Conservation (phyloP, 2,113 vertebrate genomes). For the Takifugu flavidus region DNA sequence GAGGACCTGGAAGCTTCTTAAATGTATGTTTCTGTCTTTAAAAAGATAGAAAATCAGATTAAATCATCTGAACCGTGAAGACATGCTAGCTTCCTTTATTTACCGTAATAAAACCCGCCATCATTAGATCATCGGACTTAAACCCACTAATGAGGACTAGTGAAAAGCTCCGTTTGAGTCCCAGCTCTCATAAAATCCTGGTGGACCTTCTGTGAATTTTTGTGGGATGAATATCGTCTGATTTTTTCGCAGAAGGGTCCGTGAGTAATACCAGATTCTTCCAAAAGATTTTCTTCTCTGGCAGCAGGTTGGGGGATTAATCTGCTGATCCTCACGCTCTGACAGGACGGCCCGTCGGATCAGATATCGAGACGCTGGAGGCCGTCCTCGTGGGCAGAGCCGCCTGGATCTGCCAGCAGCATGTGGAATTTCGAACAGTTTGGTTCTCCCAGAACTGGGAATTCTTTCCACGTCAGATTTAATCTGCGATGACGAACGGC, state of each 20-base stretch:
- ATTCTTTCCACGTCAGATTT: conserved; percentile 51
- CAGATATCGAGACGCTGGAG: conserved; percentile 56
- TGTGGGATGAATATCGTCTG: conserved; percentile 47
- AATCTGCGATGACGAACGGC: conserved; percentile 29
- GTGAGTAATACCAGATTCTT: conserved; percentile 41
- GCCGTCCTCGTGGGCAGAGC: conserved; percentile 47
- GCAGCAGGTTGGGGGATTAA: conserved; percentile 49
- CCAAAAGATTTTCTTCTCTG: conserved; percentile 36
- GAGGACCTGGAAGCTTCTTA: no score
- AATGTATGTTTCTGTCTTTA: no score
- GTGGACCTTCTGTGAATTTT: conserved; percentile 34
- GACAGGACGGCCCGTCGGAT: conserved; percentile 62
- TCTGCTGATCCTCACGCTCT: conserved; percentile 38
- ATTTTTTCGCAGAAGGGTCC: conserved; percentile 36
- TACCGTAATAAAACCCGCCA: no score
- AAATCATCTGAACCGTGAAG: no score
- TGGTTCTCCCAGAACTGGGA: conserved; percentile 33
- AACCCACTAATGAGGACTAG: neutral
- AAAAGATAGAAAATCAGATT: no score
- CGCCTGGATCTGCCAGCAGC: conserved; percentile 50
- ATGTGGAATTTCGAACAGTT: conserved; percentile 45
- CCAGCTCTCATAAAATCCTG: neutral
- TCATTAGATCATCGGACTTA: no score
- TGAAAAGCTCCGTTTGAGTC: neutral
- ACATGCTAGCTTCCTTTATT: no score